Evolutionary conservation across 2,113 vertebrate species (phyloP), one percentile per base, ranked within the genome.

Genomic region (Osmerus mordax): DNA sequence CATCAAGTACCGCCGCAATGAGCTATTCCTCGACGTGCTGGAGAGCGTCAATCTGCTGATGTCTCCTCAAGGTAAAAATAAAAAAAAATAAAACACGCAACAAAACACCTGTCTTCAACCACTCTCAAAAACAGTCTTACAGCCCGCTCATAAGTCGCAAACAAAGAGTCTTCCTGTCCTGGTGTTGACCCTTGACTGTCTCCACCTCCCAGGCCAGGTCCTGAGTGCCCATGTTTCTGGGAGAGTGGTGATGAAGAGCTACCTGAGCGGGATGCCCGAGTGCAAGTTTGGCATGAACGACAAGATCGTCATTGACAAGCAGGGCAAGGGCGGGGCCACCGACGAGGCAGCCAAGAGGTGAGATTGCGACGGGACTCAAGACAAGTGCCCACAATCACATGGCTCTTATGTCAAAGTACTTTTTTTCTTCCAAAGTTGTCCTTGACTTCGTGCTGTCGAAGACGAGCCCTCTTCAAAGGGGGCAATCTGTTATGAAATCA

Each of bases 281-380:
- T 96, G 95, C 91, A 96, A 96, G 83, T 96, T 96, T 78, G 95
- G 95, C 72, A 96, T 96, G 95, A 96, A 96, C 69, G 95, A 96
- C 91, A 96, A 96, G 89, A 96, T 96, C 62, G 94, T 96, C 3
- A 96, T 96, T 73, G 95, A 96, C 84, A 96, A 96, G 82, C 95
- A 96, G 81, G 94, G 95, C 88, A 96, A 96, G 91, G 95, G 95
- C 77, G 93, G 94, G 87, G 93, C 93, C 56, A 92, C 95, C 0
- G 95, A 96, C 73, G 95, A 96, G 82, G 93, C 94, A 7, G 92
- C 91, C 85, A 96, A 96, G 83, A 94, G 92, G 93, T 94, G 83
- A 92, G 91, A 8, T 19, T 62, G 13, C 15, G 14, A 9, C 14
- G 23, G 36, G 21, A 19, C 2, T 47, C 41, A 47, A 6, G 41